These are phyloP conservation scores for Benitochromis conjunctus DNA, from an alignment of 2,113 vertebrate species.

Conservation along the genomic window DNA sequence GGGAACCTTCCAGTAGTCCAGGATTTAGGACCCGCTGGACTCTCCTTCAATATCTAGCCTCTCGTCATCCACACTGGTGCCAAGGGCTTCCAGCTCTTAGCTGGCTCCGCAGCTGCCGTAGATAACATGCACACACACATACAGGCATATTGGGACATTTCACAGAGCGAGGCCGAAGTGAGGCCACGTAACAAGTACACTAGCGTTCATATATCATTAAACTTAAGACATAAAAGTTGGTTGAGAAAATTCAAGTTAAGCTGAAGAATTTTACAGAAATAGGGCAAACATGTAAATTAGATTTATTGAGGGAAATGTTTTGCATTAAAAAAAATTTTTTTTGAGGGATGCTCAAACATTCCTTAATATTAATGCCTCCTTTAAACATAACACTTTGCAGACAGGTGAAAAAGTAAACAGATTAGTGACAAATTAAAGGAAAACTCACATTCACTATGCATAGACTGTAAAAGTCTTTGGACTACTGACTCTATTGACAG, in stretches of 20 bases:
- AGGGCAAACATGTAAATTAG: background rate
- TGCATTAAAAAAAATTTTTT: background rate
- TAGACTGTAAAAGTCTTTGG: background rate
- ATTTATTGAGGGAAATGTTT: background rate
- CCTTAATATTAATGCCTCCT: background rate
- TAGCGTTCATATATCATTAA: conserved; percentile 33
- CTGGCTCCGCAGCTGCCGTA: conserved; percentile 94
- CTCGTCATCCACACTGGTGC: conserved; percentile 91
- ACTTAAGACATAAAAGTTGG: background rate
- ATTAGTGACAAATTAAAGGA: conserved; percentile 21
- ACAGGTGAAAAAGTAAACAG: background rate
- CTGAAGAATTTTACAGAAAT: background rate
- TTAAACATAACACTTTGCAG: background rate
- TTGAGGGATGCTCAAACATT: background rate
- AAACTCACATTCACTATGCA: background rate
- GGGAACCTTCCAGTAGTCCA: conserved; percentile 97
- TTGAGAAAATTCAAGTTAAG: background rate
- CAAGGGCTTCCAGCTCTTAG: conserved; percentile 92
- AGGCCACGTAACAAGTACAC: conserved; percentile 58
- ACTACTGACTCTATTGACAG: background rate
- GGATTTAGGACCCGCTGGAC: conserved; percentile 94
- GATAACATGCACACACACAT: conserved; percentile 97
- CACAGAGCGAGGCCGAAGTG: conserved; percentile 79
- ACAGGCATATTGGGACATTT: conserved; percentile 89
- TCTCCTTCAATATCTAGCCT: conserved; percentile 94